Evolutionary conservation across 2,797 vertebrate species (phyloP).

Genomic region (Chrosomus eos): DNA sequence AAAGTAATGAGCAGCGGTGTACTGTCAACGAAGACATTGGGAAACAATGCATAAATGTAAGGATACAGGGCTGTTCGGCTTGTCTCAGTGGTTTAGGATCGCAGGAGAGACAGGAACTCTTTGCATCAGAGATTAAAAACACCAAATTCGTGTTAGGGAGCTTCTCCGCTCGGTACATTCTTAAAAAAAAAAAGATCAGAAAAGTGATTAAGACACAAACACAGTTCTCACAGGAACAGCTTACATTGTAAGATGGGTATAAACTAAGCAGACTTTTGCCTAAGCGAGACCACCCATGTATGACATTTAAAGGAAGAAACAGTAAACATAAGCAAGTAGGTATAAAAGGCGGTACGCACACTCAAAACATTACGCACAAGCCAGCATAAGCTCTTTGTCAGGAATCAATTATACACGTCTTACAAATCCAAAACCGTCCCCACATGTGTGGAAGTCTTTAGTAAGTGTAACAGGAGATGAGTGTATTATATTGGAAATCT

Average conservation of each 20-base stretch:
- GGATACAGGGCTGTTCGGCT: constrained; percentile 98
- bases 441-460: constrained; percentile 62
- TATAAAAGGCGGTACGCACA: constrained; percentile 9
- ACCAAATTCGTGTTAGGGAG: constrained; percentile 95
- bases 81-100: constrained; percentile 91
- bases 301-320: background rate
- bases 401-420: constrained; percentile 40
- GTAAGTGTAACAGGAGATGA: constrained; percentile 58
- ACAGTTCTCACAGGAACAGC: background rate
- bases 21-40: background rate
- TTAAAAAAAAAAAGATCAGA: constrained; percentile 63
- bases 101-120: constrained; percentile 89
- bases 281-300: background rate
- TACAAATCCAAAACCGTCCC: constrained; percentile 36
- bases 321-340: constrained; percentile 12
- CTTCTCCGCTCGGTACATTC: constrained; percentile 96
- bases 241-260: background rate
- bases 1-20: background rate
- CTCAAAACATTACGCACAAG: constrained; percentile 25
- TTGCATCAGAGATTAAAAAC: constrained; percentile 96
- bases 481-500: constrained; percentile 56
- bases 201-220: constrained; percentile 2
- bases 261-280: background rate
- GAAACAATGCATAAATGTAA: constrained; percentile 66
- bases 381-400: constrained; percentile 37